Base-by-base conservation (phyloP, 2,797 vertebrate genomes). In the Epinephelus coioides region DNA sequence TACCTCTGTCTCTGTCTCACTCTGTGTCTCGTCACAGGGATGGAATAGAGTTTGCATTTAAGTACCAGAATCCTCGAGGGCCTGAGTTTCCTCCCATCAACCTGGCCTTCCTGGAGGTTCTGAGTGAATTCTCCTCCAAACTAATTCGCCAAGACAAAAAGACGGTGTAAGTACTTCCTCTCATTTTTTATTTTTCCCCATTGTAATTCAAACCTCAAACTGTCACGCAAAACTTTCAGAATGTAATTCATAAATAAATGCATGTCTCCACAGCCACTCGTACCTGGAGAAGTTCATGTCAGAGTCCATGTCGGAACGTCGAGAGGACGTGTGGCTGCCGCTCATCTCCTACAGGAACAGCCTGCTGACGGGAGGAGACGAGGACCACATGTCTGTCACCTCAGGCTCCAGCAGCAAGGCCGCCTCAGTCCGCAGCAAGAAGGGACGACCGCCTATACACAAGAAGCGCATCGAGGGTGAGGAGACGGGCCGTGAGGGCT, bases 261-360 rank as follows among this genome's bases (percentile, higher is more conserved):
- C 9, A 0, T 56, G 1, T 85, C 51, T 91, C 64, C 83, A 46
- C 89, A 99, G 98, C 59, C 98, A 99, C 89, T 95, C 97, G 1
- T 99, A 99, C 89, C 89, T 99, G 83, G 98, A 99, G 94, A 99
- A 99, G 93, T 99, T 99, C 89, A 97, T 99, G 94, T 97, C 97
- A 0, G 98, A 99, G 83, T 97, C 98, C 10, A 99, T 99, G 98
- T 98, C 98, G 92, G 98, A 99, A 93, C 97, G 98, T 25, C 95
- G 98, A 61, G 98, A 99, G 94, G 98, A 99, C 30, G 97, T 99
- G 4, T 99, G 98, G 98, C 96, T 99, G 84, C 98, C 98, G 3
- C 96, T 99, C 23, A 99, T 99, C 86, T 99, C 98, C 63, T 99
- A 99, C 82, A 96, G 98, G 91, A 99, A 99, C 95, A 99, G 98